These are phyloP conservation scores for Hypanus sabinus DNA, from an alignment of 2,113 vertebrate genomes.

Conservation along the genomic window DNA sequence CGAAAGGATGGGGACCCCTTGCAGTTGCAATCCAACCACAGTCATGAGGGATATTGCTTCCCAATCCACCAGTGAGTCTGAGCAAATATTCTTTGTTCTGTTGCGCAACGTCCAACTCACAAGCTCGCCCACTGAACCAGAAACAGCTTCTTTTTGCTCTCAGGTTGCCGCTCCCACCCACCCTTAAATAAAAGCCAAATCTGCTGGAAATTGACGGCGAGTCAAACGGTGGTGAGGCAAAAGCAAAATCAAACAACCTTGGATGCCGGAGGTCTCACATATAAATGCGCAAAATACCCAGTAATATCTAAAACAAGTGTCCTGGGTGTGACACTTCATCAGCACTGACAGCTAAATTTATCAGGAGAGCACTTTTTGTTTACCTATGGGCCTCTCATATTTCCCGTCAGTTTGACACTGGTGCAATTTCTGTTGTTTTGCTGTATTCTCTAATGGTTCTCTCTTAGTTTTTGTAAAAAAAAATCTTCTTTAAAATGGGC, in stretches of 20 bases:
- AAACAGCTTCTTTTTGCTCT: not conserved
- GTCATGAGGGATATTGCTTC: not conserved
- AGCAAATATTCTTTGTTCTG: not conserved
- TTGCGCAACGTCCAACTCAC: no score
- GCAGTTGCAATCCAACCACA: not conserved
- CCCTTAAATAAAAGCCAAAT: not conserved
- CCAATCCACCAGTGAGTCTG: no score
- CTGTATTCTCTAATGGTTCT: not conserved
- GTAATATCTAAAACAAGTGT: not conserved
- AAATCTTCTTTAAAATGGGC: not conserved
- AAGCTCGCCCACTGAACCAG: not conserved
- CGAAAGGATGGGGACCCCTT: not conserved
- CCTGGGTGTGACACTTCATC: not conserved
- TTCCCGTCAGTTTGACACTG: slow-evolving; percentile 10
- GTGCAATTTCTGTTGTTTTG: not conserved
- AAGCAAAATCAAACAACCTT: no score
- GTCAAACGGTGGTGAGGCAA: not conserved
- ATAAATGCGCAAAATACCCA: no score
- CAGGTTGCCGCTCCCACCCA: not conserved
- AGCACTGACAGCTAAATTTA: slow-evolving; percentile 2
- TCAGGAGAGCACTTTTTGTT: not conserved
- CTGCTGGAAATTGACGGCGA: not conserved
- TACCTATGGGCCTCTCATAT: not conserved
- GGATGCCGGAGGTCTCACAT: no score
- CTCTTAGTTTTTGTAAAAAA: not conserved